Conservation (phyloP, 2,888 invertebrate species). For the Polyommatus iphigenia region DNA sequence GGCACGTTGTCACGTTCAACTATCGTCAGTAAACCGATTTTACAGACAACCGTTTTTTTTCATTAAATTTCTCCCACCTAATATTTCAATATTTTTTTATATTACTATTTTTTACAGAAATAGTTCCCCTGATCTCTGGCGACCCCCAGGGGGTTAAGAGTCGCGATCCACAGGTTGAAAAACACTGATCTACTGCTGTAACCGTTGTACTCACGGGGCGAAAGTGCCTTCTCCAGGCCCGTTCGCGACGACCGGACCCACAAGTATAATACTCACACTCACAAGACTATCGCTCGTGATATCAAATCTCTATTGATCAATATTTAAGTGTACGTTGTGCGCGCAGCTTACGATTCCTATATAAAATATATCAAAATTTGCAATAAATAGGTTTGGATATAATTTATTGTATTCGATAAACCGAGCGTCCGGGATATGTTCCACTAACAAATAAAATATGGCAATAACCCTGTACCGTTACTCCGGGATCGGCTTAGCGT, state of each 20-base stretch:
- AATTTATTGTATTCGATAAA: neutral
- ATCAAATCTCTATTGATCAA: neutral
- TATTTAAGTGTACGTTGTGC: neutral
- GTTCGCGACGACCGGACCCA: neutral
- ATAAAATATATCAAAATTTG: neutral
- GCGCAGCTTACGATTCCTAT: neutral
- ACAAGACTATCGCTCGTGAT: neutral
- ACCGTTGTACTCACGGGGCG: neutral
- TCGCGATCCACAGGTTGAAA: too few relatives aligned
- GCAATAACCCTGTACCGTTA: conserved; percentile 14
- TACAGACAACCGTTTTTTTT: too few relatives aligned
- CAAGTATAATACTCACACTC: neutral
- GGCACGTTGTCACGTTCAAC: too few relatives aligned
- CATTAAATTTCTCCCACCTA: too few relatives aligned
- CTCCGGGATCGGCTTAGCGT: neutral
- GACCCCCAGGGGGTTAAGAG: too few relatives aligned
- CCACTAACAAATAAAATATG: conserved; percentile 1
- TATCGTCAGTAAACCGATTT: too few relatives aligned
- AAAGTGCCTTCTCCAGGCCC: neutral
- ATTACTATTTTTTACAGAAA: too few relatives aligned
- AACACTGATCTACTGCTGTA: too few relatives aligned
- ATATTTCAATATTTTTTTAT: too few relatives aligned
- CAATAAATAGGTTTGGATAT: neutral
- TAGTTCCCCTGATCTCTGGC: too few relatives aligned
- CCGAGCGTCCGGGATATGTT: neutral